These are phyloP conservation scores for Achlya flavicornis DNA, from an alignment of 2,888 invertebrate species.

Conservation along the genomic window DNA sequence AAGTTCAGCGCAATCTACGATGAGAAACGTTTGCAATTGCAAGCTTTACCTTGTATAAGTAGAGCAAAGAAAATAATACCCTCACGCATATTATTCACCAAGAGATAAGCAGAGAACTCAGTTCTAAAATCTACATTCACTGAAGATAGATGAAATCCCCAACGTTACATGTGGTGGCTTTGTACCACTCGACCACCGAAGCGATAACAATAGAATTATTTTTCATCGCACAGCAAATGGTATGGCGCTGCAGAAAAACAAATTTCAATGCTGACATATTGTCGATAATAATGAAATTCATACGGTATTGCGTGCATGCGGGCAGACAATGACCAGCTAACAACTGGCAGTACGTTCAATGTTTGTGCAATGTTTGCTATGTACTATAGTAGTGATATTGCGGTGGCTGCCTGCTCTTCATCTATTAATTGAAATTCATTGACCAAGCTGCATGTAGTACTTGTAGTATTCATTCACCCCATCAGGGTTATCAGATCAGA, in stretches of 20 bases:
- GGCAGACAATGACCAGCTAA: slow-evolving; percentile 58
- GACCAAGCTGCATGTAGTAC: no score
- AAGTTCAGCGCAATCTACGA: neutral
- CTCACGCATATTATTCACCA: no score
- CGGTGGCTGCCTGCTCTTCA: slow-evolving; percentile 24
- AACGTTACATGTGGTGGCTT: no score
- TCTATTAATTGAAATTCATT: neutral
- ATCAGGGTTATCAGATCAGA: no score
- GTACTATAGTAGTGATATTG: slow-evolving; percentile 38
- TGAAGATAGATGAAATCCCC: no score
- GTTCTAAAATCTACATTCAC: no score
- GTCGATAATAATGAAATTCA: slow-evolving; percentile 34
- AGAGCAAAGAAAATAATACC: no score
- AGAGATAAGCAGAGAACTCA: no score
- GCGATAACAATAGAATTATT: no score
- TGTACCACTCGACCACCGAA: no score
- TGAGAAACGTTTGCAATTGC: neutral
- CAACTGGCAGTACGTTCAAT: slow-evolving; percentile 49
- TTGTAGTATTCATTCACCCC: no score
- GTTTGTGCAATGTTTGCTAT: slow-evolving; percentile 46
- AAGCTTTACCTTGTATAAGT: neutral
- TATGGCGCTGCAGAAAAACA: slow-evolving; percentile 24
- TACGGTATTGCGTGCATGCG: slow-evolving; percentile 41
- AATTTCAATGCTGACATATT: slow-evolving; percentile 38
- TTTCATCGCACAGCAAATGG: slow-evolving; percentile 18